A percentile compares a stretch with the other conserved stretches of the same genome.
These are phyloP conservation scores for Anaspis maculata DNA, from an alignment of 2,888 invertebrate species.

Conservation along the genomic window DNA sequence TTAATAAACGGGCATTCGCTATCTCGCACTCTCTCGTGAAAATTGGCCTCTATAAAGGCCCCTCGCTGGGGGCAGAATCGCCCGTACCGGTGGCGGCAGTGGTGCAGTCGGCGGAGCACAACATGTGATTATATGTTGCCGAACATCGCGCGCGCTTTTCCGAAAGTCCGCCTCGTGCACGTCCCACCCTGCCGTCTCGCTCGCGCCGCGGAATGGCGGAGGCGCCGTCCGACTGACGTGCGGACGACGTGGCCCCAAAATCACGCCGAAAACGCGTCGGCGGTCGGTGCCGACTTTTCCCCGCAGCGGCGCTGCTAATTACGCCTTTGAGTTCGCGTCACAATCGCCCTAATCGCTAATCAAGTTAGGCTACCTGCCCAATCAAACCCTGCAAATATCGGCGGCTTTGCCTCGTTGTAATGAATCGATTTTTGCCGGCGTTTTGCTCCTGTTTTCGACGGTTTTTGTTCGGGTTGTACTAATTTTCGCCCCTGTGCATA, in stretches of 20 bases:
- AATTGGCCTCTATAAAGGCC: conserved; percentile 21
- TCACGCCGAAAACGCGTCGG: too few species aligned
- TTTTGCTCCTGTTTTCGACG: conserved; percentile 33
- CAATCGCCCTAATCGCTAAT: conserved; percentile 45
- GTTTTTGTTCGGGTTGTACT: conserved; percentile 17
- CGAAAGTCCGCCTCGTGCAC: conserved; percentile 14
- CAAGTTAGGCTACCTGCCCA: conserved; percentile 44
- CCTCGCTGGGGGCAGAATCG: conserved; percentile 22
- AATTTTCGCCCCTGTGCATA: conserved; percentile 12
- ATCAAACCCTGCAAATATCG: conserved; percentile 36
- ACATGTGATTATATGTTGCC: conserved; percentile 36
- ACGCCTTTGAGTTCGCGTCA: conserved; percentile 43
- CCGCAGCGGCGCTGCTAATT: conserved; percentile 37
- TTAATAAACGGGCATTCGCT: conserved; percentile 32
- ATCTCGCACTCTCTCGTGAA: conserved; percentile 16
- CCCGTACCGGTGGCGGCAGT: conserved; percentile 24
- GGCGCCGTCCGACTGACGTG: too few species aligned
- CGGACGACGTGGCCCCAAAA: too few species aligned
- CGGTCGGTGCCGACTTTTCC: conserved; percentile 19
- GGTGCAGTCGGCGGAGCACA: conserved; percentile 35
- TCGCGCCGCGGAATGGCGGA: not conserved
- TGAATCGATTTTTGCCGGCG: conserved; percentile 42
- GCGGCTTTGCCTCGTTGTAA: conserved; percentile 30
- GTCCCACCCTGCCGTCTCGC: conserved; percentile 9
- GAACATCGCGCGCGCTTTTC: conserved; percentile 7